phyloP scores from a whole-genome alignment of 1,140 invertebrate species.

The Drosophila guanche region DNA sequence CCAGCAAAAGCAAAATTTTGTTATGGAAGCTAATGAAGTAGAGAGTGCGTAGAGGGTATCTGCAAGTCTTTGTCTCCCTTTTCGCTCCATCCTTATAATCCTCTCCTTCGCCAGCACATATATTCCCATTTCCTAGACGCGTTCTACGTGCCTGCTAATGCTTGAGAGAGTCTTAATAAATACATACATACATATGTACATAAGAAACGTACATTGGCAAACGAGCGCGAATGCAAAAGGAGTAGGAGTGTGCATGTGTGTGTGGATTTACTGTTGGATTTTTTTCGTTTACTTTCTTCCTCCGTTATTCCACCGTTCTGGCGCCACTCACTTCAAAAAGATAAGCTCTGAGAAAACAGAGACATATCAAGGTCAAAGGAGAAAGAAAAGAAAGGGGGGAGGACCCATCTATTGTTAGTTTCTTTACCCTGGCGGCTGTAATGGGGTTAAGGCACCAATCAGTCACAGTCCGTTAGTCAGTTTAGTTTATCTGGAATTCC shows the following conservation, averaged over 20 bases:
- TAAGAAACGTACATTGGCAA: conserved; percentile 37
- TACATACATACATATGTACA: no score
- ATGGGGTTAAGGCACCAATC: conserved; percentile 31
- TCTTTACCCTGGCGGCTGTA: background rate
- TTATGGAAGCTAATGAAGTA: no score
- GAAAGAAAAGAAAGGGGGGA: background rate
- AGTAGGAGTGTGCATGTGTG: conserved; percentile 1
- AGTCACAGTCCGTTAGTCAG: conserved; percentile 44
- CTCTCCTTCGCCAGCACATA: no score
- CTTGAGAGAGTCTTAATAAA: conserved; percentile 57
- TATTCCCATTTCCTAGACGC: no score
- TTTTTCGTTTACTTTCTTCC: no score
- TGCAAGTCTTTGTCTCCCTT: background rate
- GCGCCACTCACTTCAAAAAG: conserved; percentile 20
- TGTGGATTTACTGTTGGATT: no score
- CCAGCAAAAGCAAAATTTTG: no score
- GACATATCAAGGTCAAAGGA: conserved; percentile 62
- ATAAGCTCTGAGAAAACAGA: conserved; percentile 38
- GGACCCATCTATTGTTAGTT: background rate
- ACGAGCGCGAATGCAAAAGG: background rate
- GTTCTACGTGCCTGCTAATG: conserved; percentile 35
- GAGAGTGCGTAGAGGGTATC: no score
- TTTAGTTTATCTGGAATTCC: conserved; percentile 26
- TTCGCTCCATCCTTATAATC: background rate
- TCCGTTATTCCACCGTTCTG: conserved; percentile 1